These are phyloP conservation scores for Cryptoblepharus egeriae DNA, from an alignment of 2,797 vertebrate species.

Conservation along the genomic window DNA sequence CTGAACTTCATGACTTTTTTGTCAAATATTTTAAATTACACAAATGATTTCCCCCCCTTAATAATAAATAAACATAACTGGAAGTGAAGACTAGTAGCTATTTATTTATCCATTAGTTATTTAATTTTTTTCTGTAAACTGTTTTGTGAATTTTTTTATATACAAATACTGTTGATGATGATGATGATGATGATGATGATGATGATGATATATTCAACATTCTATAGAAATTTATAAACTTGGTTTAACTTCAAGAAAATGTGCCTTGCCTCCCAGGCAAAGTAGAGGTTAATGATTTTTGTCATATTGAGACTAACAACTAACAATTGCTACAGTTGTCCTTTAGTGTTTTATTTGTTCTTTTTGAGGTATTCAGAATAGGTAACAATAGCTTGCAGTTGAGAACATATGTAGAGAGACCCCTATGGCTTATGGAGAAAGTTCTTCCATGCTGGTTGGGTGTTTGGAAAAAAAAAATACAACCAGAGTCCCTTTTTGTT, in stretches of 20 bases:
- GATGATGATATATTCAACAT: constrained; percentile 44
- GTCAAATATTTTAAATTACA: constrained; percentile 48
- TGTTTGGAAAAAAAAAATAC: constrained; percentile 93
- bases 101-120: no score
- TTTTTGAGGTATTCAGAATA: constrained; percentile 97
- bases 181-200: no score
- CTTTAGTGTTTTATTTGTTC: constrained; percentile 91
- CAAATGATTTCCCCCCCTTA: constrained; percentile 31
- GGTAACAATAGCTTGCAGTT: constrained; percentile 98
- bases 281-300: constrained; percentile 88
- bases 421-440: constrained; percentile 92
- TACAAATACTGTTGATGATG: no score
- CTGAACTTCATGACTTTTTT: constrained; percentile 37
- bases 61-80: constrained; percentile 39
- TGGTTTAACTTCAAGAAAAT: constrained; percentile 66
- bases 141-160: no score
- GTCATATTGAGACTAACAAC: constrained; percentile 94
- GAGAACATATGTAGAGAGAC: constrained; percentile 99
- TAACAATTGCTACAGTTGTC: constrained; percentile 97
- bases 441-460: constrained; percentile 90
- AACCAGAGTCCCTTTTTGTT: constrained; percentile 93
- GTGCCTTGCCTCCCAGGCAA: constrained; percentile 81
- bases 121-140: no score
- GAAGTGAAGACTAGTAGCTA: constrained; percentile 42
- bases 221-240: constrained; percentile 54